Evolutionary conservation across 2,888 invertebrate species (phyloP).

Genomic region (Disparrhopalites patrizii): DNA sequence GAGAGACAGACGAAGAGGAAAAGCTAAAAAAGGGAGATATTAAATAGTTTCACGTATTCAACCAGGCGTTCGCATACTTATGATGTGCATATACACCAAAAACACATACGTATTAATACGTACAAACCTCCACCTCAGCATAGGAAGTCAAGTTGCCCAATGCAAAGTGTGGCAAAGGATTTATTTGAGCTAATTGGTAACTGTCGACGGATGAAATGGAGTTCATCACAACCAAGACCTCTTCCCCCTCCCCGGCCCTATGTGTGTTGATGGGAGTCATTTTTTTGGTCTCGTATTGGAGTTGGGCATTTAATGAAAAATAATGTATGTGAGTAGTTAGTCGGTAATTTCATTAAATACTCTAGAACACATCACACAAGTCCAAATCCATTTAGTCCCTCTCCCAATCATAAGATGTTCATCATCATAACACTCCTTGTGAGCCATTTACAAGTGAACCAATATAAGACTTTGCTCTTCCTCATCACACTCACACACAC

Average conservation of each 20-base stretch:
- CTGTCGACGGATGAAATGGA: neutral
- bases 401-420: neutral
- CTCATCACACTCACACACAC: too few species aligned
- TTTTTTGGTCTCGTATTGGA: neutral
- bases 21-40: too few species aligned
- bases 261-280: neutral
- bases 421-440: neutral
- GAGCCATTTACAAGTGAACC: too few species aligned
- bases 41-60: too few species aligned
- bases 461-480: too few species aligned
- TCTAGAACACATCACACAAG: neutral
- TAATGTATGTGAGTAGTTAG: too few species aligned
- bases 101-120: too few species aligned
- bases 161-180: neutral
- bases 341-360: neutral
- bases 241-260: neutral
- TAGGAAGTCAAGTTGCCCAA: neutral
- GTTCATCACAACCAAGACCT: neutral
- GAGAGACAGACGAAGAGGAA: too few species aligned
- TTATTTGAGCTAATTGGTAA: conserved; percentile 3
- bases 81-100: neutral
- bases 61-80: too few species aligned
- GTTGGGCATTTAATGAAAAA: neutral
- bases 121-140: too few species aligned
- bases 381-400: neutral